Conservation (phyloP, 2,113 vertebrate species). For the Podarcis muralis region DNA sequence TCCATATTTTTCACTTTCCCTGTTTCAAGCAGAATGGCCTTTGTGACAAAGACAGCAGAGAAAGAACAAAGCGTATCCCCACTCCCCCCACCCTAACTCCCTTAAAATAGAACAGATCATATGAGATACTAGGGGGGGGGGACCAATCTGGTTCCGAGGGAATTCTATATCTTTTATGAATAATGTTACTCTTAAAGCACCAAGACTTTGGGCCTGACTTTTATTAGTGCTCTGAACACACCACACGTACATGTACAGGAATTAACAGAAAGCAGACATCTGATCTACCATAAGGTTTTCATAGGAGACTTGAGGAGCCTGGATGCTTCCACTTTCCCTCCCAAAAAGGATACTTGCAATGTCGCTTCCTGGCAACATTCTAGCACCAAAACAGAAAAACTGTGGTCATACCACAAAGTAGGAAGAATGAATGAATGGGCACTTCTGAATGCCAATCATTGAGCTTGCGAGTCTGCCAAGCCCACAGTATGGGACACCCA, state of each 20-base stretch:
- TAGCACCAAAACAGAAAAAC: neutral
- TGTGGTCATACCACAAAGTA: no score
- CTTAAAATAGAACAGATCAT: neutral
- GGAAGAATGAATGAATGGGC: neutral
- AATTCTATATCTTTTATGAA: constrained; percentile 7
- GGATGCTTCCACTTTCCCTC: neutral
- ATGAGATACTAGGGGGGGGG: neutral
- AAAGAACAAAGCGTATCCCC: neutral
- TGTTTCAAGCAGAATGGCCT: neutral
- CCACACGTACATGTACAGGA: neutral
- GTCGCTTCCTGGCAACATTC: no score
- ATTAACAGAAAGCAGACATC: constrained; percentile 18
- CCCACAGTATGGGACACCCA: neutral
- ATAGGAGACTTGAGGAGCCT: neutral
- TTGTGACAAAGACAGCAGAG: neutral
- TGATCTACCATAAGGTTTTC: neutral
- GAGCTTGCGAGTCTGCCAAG: neutral
- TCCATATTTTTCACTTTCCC: neutral
- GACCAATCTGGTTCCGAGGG: neutral
- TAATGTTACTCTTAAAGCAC: constrained; percentile 1
- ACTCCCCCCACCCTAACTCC: no score
- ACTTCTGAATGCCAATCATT: neutral
- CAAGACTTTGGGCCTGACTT: neutral
- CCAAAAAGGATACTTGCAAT: neutral
- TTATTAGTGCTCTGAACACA: constrained; percentile 12